Evolutionary conservation across 2,797 vertebrate genomes (phyloP).

Genomic region (Stomatorhinus walkeri): DNA sequence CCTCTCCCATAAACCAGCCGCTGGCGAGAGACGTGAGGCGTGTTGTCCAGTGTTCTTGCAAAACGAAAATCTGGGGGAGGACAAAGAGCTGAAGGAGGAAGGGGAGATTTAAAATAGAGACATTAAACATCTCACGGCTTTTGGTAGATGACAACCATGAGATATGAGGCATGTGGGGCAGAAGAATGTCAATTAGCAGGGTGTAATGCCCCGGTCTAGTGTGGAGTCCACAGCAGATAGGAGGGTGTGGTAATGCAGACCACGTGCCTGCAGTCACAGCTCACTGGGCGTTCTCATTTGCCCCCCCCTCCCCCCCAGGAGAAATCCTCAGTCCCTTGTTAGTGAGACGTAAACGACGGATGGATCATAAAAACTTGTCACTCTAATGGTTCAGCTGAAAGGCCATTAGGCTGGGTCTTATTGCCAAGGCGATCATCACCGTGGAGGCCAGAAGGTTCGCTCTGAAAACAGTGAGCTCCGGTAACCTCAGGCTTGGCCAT

Average conservation of each 20-base stretch:
- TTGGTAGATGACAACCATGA: constrained; percentile 40
- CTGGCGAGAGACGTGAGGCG: neutral
- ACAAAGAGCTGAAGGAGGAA: neutral
- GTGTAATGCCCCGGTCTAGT: constrained; percentile 54
- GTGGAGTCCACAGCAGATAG: constrained; percentile 57
- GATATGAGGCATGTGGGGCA: constrained; percentile 57
- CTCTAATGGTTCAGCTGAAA: constrained; percentile 34
- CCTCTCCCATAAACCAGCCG: neutral
- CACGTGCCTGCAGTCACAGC: constrained; percentile 49
- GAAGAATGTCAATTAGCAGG: constrained; percentile 62
- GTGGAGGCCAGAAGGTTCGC: neutral
- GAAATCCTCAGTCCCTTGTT: constrained; percentile 33
- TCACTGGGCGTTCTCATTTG: constrained; percentile 47
- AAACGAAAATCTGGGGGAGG: neutral
- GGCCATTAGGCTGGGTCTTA: neutral
- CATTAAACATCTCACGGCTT: neutral
- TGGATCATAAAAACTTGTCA: constrained; percentile 29
- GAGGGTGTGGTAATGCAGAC: constrained; percentile 52
- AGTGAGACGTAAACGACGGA: constrained; percentile 42
- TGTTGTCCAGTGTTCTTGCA: neutral
- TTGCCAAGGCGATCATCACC: neutral
- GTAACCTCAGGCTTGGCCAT: neutral
- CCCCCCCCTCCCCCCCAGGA: constrained; percentile 19
- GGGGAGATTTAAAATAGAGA: neutral
- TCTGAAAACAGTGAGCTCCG: neutral